A percentile compares a stretch with the other conserved stretches of the same genome.
phyloP scores from a whole-genome alignment of 35 echinoderm and acorn worm species.

The Heliocidaris erythrogramma region DNA sequence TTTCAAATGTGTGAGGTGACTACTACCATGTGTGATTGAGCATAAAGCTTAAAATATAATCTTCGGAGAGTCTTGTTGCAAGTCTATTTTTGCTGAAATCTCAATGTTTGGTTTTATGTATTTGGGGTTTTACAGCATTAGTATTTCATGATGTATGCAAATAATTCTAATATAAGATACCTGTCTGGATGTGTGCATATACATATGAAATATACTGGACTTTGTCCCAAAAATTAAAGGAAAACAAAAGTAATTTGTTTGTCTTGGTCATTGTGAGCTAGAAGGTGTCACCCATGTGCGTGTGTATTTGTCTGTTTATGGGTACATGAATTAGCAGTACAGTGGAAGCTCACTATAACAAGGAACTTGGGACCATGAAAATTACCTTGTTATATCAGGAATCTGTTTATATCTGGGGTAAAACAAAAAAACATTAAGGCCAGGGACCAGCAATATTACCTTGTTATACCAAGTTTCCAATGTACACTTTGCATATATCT shows the following conservation, averaged over 20 bases:
- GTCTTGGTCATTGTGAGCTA: neutral
- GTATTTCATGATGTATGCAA: neutral
- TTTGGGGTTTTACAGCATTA: neutral
- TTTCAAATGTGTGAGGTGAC: neutral
- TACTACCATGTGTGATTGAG: neutral
- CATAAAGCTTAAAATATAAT: neutral
- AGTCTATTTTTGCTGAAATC: neutral
- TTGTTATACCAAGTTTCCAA: too few species aligned
- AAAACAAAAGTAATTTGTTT: neutral
- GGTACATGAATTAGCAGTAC: neutral
- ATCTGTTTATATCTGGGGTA: too few species aligned
- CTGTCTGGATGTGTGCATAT: conserved; percentile 7
- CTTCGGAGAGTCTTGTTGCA: neutral
- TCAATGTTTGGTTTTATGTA: neutral
- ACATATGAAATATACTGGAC: conserved; percentile 26
- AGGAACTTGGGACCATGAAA: too few species aligned
- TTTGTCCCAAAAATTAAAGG: neutral
- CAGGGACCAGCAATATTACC: neutral
- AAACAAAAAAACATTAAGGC: too few species aligned
- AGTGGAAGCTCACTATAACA: too few species aligned
- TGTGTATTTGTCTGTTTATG: neutral
- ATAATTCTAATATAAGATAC: neutral
- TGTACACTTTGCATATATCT: too few species aligned
- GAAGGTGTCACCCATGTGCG: neutral
- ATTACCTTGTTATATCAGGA: too few species aligned